These are phyloP conservation scores for Drosophila pandora DNA, from an alignment of 1,140 invertebrate species.

Conservation along the genomic window DNA sequence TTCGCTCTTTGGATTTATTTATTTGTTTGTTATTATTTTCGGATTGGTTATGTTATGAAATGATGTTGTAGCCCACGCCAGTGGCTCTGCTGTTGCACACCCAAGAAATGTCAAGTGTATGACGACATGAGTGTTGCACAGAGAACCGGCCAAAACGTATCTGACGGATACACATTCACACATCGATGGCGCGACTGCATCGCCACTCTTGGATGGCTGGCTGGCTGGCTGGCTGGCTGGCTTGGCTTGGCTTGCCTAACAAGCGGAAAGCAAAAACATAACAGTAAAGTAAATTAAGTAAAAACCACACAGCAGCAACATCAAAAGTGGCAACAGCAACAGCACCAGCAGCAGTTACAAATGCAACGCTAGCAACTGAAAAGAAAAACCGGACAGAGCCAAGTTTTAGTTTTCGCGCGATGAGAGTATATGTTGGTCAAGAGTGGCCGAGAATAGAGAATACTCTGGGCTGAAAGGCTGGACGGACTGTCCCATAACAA, in stretches of 20 bases:
- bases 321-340: slow-evolving; percentile 25
- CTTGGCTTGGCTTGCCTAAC: slow-evolving; percentile 62
- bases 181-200: slow-evolving; percentile 42
- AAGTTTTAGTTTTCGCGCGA: slow-evolving; percentile 30
- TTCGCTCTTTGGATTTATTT: slow-evolving; percentile 31
- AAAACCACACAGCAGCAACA: slow-evolving; percentile 56
- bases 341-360: slow-evolving; percentile 16
- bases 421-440: slow-evolving; percentile 72
- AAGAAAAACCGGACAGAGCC: slow-evolving; percentile 58
- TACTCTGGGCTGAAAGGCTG: slow-evolving; percentile 10
- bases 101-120: slow-evolving; percentile 68
- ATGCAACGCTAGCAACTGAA: slow-evolving; percentile 44
- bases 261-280: slow-evolving; percentile 77
- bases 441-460: slow-evolving; percentile 64
- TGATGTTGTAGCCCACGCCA: slow-evolving; percentile 54
- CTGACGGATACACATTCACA: slow-evolving; percentile 52
- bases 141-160: slow-evolving; percentile 63
- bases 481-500: slow-evolving; percentile 38
- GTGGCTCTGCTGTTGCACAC: slow-evolving; percentile 20
- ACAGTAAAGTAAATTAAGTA: slow-evolving; percentile 80
- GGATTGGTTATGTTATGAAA: slow-evolving; percentile 62
- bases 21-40: slow-evolving; percentile 21
- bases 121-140: slow-evolving; percentile 20
- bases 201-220: slow-evolving; percentile 20
- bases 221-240: slow-evolving; percentile 33